Percentiles rank a stretch among this genome's conserved stretches.
Conservation (phyloP, 1,140 invertebrate genomes). For the Cydia strobilella region DNA sequence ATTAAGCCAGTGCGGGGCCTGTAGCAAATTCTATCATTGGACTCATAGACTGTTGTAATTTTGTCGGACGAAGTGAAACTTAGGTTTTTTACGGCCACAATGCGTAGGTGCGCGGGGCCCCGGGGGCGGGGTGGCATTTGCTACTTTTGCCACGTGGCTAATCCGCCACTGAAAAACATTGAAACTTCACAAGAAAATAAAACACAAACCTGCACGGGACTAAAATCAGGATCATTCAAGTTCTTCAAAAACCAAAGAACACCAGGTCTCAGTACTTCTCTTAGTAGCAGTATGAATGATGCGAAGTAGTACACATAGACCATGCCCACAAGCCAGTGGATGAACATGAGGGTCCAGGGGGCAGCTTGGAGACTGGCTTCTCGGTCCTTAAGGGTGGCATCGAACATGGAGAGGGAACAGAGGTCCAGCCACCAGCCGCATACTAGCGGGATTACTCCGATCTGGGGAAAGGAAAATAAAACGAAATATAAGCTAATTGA, state of each 20-base stretch:
- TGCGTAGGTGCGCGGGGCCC: no score
- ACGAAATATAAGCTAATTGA: no score
- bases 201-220: slow-evolving; percentile 92
- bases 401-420: slow-evolving; percentile 97
- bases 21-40: no score
- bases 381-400: slow-evolving; percentile 93
- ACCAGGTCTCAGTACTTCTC: slow-evolving; percentile 97
- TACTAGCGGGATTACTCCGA: slow-evolving; percentile 96
- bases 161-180: no score
- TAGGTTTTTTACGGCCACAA: no score
- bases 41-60: no score
- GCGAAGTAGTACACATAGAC: slow-evolving; percentile 99
- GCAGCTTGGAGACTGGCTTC: slow-evolving; percentile 92
- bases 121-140: no score
- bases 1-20: no score
- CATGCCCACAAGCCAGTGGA: slow-evolving; percentile 99
- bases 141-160: no score
- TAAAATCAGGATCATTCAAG: slow-evolving; percentile 99
- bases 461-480: slow-evolving; percentile 89
- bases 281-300: slow-evolving; percentile 95
- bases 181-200: not conserved
- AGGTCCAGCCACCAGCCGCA: slow-evolving; percentile 99
- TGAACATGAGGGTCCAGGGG: slow-evolving; percentile 98
- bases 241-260: slow-evolving; percentile 98
- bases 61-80: no score